Percentiles rank a stretch among this genome's conserved stretches.
Conservation (phyloP, 2,113 vertebrate species). For the Rhipidura dahli region DNA sequence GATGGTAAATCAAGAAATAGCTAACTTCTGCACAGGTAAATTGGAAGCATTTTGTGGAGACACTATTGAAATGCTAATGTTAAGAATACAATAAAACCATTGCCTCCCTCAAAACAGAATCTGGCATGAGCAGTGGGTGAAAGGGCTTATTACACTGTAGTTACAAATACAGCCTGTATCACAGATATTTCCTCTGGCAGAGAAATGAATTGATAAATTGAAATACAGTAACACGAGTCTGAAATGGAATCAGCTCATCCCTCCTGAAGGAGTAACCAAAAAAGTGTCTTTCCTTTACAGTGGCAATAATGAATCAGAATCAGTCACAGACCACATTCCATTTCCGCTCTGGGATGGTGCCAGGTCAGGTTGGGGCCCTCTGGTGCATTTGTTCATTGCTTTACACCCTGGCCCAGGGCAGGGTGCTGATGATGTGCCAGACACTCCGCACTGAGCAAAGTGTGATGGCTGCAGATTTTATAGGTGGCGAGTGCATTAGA, state of each 20-base stretch:
- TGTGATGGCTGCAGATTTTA: conserved; percentile 13
- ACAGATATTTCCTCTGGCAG: not conserved
- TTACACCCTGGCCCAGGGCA: conserved; percentile 30
- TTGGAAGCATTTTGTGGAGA: not conserved
- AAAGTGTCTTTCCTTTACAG: not conserved
- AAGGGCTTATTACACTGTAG: not conserved
- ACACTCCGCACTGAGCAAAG: conserved; percentile 27
- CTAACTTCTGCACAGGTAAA: not conserved
- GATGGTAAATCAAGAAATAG: not conserved
- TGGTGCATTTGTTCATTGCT: conserved; percentile 37
- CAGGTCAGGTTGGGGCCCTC: conserved; percentile 67
- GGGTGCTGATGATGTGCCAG: not conserved
- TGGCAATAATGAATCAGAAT: not conserved
- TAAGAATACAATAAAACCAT: not conserved
- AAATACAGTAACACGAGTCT: not conserved
- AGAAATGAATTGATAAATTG: not conserved
- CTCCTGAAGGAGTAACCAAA: not conserved
- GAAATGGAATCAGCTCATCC: not conserved
- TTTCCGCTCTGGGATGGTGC: conserved; percentile 44
- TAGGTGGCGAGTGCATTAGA: not conserved
- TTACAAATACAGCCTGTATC: not conserved
- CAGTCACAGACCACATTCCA: conserved; percentile 36
- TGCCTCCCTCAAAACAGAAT: not conserved
- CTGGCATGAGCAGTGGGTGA: not conserved
- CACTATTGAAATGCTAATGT: not conserved